Evolutionary conservation across 2,888 invertebrate genomes (phyloP).

Genomic region (Stenodema calcarata): DNA sequence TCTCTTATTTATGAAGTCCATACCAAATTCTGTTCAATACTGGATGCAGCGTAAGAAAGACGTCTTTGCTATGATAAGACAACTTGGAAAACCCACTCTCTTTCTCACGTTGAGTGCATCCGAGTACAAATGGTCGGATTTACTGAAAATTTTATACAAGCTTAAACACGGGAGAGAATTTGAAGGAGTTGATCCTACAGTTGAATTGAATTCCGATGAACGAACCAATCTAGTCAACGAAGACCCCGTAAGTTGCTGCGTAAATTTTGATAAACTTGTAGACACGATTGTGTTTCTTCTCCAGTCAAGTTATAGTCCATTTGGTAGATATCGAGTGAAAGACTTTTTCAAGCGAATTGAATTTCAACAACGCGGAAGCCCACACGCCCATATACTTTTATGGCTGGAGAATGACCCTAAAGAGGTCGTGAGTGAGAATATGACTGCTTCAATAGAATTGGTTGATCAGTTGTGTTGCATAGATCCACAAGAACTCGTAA

Average conservation of each 20-base stretch:
- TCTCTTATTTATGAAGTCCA: neutral
- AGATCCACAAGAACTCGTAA: neutral
- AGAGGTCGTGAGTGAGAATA: neutral
- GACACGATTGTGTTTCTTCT: neutral
- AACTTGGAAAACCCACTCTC: neutral
- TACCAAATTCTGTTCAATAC: neutral
- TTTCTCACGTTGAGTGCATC: neutral
- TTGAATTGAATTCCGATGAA: neutral
- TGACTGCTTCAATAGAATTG: neutral
- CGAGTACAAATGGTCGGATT: neutral
- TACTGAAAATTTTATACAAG: neutral
- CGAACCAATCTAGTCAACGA: neutral
- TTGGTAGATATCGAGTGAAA: neutral
- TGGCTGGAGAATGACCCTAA: neutral
- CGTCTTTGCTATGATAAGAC: neutral
- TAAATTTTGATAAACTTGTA: neutral
- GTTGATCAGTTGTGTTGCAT: neutral
- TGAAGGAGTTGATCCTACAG: neutral
- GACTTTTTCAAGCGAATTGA: neutral
- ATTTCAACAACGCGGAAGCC: neutral
- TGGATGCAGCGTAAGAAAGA: neutral
- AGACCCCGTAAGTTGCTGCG: neutral
- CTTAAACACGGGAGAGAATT: neutral
- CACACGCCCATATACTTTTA: neutral
- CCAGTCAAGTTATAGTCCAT: neutral